Conservation (phyloP, 2,888 invertebrate genomes). For the Melikaiella ostensackeni region DNA sequence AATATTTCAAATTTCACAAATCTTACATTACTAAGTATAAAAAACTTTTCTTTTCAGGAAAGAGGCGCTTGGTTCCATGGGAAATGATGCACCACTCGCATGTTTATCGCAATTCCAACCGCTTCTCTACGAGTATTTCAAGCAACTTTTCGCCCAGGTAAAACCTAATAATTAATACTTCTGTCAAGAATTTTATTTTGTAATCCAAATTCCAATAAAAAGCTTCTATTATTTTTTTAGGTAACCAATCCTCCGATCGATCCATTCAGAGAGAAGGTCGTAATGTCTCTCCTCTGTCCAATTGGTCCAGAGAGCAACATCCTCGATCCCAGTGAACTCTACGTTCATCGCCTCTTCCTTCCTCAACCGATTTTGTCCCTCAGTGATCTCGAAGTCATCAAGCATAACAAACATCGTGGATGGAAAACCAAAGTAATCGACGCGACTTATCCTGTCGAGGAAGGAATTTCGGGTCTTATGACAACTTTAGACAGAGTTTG, state of each 20-base stretch:
- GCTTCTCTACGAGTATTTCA: conserved; percentile 97
- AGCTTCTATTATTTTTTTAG: conserved; percentile 69
- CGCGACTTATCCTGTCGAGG: conserved; percentile 89
- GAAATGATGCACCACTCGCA: conserved; percentile 98
- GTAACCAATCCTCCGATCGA: conserved; percentile 99
- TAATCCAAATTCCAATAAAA: not conserved
- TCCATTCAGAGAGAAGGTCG: conserved; percentile 98
- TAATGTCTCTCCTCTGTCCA: conserved; percentile 98
- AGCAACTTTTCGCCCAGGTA: conserved; percentile 98
- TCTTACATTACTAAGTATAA: not conserved
- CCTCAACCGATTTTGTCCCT: conserved; percentile 96
- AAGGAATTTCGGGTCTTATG: conserved; percentile 87
- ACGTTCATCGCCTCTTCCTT: conserved; percentile 94
- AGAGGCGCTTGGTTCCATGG: conserved; percentile 99
- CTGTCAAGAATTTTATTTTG: not conserved
- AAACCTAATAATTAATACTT: conserved; percentile 1
- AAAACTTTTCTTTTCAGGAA: conserved; percentile 82
- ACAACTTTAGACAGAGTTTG: conserved; percentile 90
- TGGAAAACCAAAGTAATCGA: conserved; percentile 95
- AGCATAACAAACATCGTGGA: conserved; percentile 88
- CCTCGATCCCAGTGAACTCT: conserved; percentile 90
- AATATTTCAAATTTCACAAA: too few relatives aligned
- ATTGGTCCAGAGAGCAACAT: conserved; percentile 98
- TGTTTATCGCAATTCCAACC: conserved; percentile 98
- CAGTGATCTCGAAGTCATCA: conserved; percentile 92